Evolutionary conservation across 2,797 vertebrate species (phyloP).

Genomic region (Poeciliopsis paucimaculata): DNA sequence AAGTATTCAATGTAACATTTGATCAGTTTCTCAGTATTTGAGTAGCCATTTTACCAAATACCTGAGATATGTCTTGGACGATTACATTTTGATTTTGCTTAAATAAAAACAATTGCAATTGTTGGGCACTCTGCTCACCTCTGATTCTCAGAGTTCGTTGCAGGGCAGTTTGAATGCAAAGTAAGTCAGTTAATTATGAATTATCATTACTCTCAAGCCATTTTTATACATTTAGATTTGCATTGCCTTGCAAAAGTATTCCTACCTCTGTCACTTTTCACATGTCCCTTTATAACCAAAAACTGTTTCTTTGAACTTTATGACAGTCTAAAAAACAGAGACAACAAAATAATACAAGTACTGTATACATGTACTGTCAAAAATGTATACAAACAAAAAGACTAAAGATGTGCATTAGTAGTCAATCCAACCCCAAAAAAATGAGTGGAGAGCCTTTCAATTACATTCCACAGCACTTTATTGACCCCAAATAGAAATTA

Average conservation of each 20-base stretch:
- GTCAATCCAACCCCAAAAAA: background rate
- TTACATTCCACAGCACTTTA: no score
- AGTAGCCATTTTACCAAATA: no score
- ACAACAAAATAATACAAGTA: background rate
- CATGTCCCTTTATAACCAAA: background rate
- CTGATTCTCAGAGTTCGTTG: background rate
- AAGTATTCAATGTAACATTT: no score
- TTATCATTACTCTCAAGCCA: constrained; percentile 12
- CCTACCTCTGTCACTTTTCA: background rate
- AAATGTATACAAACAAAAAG: background rate
- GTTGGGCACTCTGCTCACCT: no score
- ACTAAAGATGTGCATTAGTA: background rate
- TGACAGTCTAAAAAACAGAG: background rate
- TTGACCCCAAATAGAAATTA: no score
- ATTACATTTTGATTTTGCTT: background rate
- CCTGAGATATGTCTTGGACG: no score
- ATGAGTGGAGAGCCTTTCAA: background rate
- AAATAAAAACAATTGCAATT: no score
- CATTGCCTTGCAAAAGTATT: background rate
- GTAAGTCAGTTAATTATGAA: constrained; percentile 6
- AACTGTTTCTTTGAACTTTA: background rate
- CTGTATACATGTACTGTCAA: no score
- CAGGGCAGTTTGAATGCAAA: constrained; percentile 28
- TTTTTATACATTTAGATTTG: constrained; percentile 1
- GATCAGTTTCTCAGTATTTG: no score